Evolutionary conservation across 2,888 invertebrate genomes (phyloP).

Genomic region (Zonitis immaculata): DNA sequence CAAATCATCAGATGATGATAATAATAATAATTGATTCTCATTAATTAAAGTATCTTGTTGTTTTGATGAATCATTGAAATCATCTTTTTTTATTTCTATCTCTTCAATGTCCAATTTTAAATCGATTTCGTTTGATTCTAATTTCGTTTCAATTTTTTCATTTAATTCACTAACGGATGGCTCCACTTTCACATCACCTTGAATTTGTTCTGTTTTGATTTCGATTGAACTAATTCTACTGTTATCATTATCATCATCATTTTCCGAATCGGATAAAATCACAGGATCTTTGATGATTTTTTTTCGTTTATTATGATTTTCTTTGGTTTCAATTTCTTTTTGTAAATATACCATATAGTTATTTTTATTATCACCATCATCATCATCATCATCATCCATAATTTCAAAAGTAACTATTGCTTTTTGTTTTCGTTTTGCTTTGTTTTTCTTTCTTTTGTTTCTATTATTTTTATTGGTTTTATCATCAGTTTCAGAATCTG

Average conservation of each 20-base stretch:
- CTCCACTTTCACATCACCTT: background rate
- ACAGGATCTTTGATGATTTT: background rate
- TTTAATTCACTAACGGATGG: background rate
- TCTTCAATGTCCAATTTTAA: background rate
- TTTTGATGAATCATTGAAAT: too few species aligned
- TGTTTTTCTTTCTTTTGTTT: background rate
- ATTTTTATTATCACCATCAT: too few species aligned
- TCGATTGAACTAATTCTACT: background rate
- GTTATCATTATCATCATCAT: conserved; percentile 9
- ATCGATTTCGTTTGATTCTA: background rate
- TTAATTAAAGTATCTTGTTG: background rate
- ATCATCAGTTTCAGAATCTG: background rate
- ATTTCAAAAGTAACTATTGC: conserved; percentile 15
- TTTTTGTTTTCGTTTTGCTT: background rate
- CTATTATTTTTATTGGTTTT: background rate
- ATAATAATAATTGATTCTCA: background rate
- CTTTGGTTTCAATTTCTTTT: conserved; percentile 12
- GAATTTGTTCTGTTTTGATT: background rate
- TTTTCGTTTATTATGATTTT: conserved; percentile 3
- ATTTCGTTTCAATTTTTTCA: background rate
- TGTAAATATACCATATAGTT: conserved; percentile 12
- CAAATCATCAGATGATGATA: too few species aligned
- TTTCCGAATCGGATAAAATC: conserved; percentile 15
- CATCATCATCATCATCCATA: conserved; percentile 12
- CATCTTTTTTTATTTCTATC: too few species aligned